A percentile compares a stretch with the other conserved stretches of the same genome.
These are phyloP conservation scores for Penelope pileata DNA, from an alignment of 2,113 vertebrate genomes.

Conservation along the genomic window DNA sequence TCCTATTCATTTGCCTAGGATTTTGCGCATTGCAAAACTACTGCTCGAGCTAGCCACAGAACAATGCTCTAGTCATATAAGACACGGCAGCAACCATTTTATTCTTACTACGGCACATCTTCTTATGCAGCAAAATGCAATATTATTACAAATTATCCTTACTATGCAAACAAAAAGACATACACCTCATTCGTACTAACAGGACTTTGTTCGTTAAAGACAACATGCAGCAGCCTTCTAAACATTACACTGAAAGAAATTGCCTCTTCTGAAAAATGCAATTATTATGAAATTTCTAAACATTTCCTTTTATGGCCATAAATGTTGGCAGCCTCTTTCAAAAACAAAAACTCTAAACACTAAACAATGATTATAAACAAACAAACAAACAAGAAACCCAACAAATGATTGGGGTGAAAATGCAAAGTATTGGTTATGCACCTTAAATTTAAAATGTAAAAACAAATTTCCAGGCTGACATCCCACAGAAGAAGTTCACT, in stretches of 20 bases:
- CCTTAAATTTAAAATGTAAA: not conserved
- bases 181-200: slow-evolving; percentile 48
- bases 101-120: slow-evolving; percentile 37
- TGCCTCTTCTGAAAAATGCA: not conserved
- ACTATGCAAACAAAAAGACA: slow-evolving; percentile 68
- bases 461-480: not conserved
- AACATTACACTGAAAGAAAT: slow-evolving; percentile 39
- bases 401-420: not conserved
- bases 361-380: not conserved
- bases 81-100: slow-evolving; percentile 31
- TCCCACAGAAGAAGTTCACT: not conserved
- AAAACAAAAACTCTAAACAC: not conserved
- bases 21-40: slow-evolving; percentile 56
- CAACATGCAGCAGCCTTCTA: slow-evolving; percentile 23
- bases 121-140: slow-evolving; percentile 47
- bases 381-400: not conserved
- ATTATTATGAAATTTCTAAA: slow-evolving; percentile 37
- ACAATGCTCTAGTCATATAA: slow-evolving; percentile 59
- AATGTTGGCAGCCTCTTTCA: not conserved
- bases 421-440: not conserved
- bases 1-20: slow-evolving; percentile 61
- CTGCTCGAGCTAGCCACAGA: slow-evolving; percentile 34
- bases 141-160: slow-evolving; percentile 72
- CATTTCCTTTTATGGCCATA: not conserved
- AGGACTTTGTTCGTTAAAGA: slow-evolving; percentile 62